Evolutionary conservation across 2,888 invertebrate species (phyloP), one percentile per base, ranked within the genome.

Genomic region (Choreutis nemorana): DNA sequence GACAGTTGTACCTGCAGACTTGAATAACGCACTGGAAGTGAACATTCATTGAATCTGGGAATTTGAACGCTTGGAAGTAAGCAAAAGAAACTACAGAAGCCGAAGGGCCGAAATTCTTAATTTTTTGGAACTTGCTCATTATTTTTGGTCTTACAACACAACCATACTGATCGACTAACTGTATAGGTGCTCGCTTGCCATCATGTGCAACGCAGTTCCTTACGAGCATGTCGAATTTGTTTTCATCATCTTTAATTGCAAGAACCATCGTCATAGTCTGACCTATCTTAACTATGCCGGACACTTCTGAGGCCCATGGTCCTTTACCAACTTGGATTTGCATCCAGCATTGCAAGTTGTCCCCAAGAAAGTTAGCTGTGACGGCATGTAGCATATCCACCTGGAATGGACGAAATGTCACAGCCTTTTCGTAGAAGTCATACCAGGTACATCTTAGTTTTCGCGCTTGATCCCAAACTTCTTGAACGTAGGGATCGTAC

Each of bases 231-330:
- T 95, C 95, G 65, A 95, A 95, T 77, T 95, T 95, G 54, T 94
- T 94, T 67, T 95, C 95, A 48, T 95, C 94, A 47, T 95, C 95
- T 68, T 95, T 95, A 52, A 95, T 95, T 12, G 95, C 95, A 35
- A 95, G 79, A 7, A 95, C 95, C 95, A 95, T 95, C 7, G 95
- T 95, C 95, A 95, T 95, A 0, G 95, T 95, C 62, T 95, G 95
- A 13, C 95, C 95, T 42, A 95, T 95, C 75, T 95, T 95, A 6
- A 95, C 95, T 51, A 95, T 94, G 30, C 95, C 95, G 1, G 94
- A 94, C 16, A 95, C 95, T 72, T 95, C 95, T 8, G 93, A 93
- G n/a, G 95, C 95, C 95, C 95, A 95, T 1, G 95, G 95, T 41
- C 95, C 95, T 62, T 95, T 95, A 31, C 95, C 95, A 25, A 94